These are phyloP conservation scores for Rapana venosa DNA, from an alignment of 2,888 invertebrate genomes.

Conservation along the genomic window DNA sequence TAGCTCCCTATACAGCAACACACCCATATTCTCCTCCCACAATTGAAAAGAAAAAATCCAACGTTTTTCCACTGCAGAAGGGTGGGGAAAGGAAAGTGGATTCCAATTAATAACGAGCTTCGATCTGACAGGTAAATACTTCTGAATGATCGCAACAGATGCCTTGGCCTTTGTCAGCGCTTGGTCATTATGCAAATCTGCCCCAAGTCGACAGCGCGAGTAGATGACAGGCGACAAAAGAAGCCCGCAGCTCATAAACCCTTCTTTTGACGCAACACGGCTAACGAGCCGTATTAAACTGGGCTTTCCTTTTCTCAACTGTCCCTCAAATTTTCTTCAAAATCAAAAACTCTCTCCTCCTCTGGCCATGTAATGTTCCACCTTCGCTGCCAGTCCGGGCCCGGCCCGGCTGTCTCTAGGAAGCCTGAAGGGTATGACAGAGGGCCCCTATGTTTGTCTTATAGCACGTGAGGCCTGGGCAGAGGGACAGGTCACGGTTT, in stretches of 20 bases:
- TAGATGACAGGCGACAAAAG: not conserved
- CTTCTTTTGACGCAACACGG: not conserved
- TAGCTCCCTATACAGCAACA: not conserved
- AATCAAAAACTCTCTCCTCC: not conserved
- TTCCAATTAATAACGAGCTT: not conserved
- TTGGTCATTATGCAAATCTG: not conserved
- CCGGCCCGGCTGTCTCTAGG: no score
- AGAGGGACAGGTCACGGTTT: no score
- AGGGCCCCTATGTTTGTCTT: no score
- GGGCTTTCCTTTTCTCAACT: no score
- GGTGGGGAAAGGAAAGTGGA: not conserved
- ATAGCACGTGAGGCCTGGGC: no score
- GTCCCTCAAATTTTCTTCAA: no score
- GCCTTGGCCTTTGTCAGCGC: not conserved
- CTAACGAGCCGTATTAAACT: no score
- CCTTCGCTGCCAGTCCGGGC: no score
- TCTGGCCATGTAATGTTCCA: no score
- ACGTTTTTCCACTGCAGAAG: no score
- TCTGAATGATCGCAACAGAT: not conserved
- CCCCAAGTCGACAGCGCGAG: not conserved
- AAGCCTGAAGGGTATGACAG: no score
- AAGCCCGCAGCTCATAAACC: not conserved
- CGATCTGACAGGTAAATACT: constrained; percentile 15
- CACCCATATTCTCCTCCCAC: not conserved
- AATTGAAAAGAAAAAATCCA: not conserved